These are phyloP conservation scores for Drosophila subpulchrella DNA, from an alignment of 1,140 invertebrate genomes.

Conservation along the genomic window DNA sequence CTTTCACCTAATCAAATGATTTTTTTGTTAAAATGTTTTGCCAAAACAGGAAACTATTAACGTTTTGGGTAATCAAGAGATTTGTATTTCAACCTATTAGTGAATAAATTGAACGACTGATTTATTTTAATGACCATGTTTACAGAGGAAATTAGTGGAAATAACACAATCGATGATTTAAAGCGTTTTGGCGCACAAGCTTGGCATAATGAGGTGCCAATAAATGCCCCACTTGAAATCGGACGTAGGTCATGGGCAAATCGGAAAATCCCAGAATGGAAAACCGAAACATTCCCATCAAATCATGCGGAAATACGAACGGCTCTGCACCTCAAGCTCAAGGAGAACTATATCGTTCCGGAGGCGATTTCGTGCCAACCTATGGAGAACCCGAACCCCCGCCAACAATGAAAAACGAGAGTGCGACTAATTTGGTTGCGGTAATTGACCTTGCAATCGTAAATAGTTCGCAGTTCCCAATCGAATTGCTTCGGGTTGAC, in stretches of 20 bases:
- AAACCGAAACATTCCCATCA: constrained; percentile 65
- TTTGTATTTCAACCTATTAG: constrained; percentile 1
- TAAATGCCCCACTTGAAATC: constrained; percentile 27
- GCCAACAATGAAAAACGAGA: constrained; percentile 32
- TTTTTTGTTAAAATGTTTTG: neutral
- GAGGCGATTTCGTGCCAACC: constrained; percentile 16
- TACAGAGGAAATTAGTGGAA: constrained; percentile 12
- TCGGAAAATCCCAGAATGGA: constrained; percentile 26
- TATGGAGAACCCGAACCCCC: neutral
- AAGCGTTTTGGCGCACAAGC: neutral
- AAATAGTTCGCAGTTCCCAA: constrained; percentile 57
- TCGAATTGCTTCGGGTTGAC: constrained; percentile 67
- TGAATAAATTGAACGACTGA: constrained; percentile 15
- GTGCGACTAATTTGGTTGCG: constrained; percentile 64
- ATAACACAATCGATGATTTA: constrained; percentile 5
- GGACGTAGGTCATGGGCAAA: constrained; percentile 52
- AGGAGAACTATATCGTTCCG: constrained; percentile 46
- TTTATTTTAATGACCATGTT: constrained; percentile 24
- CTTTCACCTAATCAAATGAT: constrained; percentile 8
- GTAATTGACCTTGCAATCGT: constrained; percentile 66
- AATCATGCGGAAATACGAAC: constrained; percentile 67
- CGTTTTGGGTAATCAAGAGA: neutral
- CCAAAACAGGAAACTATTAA: constrained; percentile 25
- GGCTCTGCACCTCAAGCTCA: constrained; percentile 57
- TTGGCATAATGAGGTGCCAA: constrained; percentile 33